These are phyloP conservation scores for Megalurothrips usitatus DNA, from an alignment of 2,888 invertebrate species.

Conservation along the genomic window DNA sequence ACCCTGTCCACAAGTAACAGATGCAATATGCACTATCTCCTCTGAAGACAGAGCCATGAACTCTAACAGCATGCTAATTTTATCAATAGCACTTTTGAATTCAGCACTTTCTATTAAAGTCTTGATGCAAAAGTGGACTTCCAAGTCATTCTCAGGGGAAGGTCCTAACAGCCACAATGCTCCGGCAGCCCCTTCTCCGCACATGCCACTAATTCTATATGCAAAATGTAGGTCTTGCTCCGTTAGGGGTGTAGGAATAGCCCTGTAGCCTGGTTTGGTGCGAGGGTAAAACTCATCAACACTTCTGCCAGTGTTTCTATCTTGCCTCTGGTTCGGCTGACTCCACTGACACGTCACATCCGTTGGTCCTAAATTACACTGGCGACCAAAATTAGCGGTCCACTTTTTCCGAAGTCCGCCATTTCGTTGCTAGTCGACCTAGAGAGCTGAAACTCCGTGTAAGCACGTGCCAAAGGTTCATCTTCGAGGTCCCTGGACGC, in stretches of 20 bases:
- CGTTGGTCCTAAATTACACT: too few species aligned
- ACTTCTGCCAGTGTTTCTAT: not conserved
- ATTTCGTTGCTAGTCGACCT: too few species aligned
- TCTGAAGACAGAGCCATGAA: not conserved
- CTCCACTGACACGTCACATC: not conserved
- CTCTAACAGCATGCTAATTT: not conserved
- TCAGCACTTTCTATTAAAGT: not conserved
- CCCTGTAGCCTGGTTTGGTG: not conserved
- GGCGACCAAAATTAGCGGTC: too few species aligned
- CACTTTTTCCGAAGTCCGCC: too few species aligned
- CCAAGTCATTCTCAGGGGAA: not conserved
- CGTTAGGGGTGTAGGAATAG: not conserved
- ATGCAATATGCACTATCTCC: not conserved
- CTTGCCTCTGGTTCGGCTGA: not conserved
- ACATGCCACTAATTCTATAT: not conserved
- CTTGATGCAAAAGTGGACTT: not conserved
- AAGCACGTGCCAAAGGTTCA: too few species aligned
- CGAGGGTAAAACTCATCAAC: not conserved
- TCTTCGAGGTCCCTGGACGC: too few species aligned
- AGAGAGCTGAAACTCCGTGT: too few species aligned
- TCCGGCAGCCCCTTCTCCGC: not conserved
- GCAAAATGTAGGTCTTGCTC: not conserved
- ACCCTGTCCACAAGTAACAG: not conserved
- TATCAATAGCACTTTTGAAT: not conserved
- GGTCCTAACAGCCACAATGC: not conserved